Conservation (phyloP, 2,797 vertebrate species). For the Alfaro cultratus region DNA sequence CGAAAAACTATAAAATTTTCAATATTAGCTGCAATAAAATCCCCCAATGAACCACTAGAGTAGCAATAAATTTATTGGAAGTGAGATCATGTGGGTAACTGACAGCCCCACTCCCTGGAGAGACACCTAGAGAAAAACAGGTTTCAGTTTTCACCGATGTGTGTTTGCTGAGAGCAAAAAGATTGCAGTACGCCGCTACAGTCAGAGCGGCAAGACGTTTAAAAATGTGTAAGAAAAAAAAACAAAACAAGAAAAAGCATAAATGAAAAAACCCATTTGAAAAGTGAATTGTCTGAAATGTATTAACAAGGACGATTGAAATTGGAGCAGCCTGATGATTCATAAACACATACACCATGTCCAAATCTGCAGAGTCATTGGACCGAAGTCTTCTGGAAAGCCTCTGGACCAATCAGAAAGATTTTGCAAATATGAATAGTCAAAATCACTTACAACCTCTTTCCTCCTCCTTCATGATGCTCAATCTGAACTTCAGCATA, state of each 20-base stretch:
- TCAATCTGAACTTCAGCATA: not conserved
- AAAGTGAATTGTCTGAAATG: not conserved
- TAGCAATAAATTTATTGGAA: constrained; percentile 48
- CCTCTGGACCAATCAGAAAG: too few species aligned
- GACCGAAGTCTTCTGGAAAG: too few species aligned
- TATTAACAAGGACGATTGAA: too few species aligned
- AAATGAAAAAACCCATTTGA: not conserved
- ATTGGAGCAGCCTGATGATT: too few species aligned
- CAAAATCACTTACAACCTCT: not conserved
- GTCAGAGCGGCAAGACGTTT: not conserved
- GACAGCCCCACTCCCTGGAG: not conserved
- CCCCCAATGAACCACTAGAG: constrained; percentile 42
- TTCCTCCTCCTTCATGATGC: not conserved
- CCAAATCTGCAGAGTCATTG: too few species aligned
- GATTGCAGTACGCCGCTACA: not conserved
- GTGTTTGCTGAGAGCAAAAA: not conserved
- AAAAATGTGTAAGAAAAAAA: too few species aligned
- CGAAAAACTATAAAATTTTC: constrained; percentile 44
- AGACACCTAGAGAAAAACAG: not conserved
- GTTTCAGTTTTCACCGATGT: not conserved
- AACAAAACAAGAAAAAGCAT: too few species aligned
- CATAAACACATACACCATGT: too few species aligned
- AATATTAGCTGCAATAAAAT: constrained; percentile 40
- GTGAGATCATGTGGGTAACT: not conserved
- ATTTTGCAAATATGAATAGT: not conserved